A percentile compares a stretch with the other conserved stretches of the same genome.
phyloP scores from a whole-genome alignment of 1,140 invertebrate genomes.

The Tribolium madens region DNA sequence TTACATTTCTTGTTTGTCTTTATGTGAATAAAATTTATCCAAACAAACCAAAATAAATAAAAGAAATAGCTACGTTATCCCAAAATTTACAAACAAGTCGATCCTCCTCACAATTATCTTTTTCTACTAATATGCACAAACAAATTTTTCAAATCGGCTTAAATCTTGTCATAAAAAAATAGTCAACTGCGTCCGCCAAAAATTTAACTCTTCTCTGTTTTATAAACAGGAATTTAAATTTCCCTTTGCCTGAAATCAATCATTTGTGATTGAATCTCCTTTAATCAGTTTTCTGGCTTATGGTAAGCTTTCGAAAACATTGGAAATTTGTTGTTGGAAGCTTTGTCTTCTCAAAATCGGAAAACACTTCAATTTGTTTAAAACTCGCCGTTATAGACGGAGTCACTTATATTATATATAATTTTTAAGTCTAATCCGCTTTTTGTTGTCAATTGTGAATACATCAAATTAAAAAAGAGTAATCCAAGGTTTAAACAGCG shows the following conservation, averaged over 20 bases:
- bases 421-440: slow-evolving; percentile 20
- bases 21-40: not conserved
- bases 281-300: slow-evolving; percentile 28
- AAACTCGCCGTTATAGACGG: too few species aligned
- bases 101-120: not conserved
- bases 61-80: not conserved
- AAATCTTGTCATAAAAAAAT: slow-evolving; percentile 7
- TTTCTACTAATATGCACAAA: not conserved
- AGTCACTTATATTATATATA: slow-evolving; percentile 8
- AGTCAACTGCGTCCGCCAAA: not conserved
- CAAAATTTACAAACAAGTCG: not conserved
- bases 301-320: slow-evolving; percentile 17
- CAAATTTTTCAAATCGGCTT: slow-evolving; percentile 12
- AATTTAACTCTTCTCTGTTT: slow-evolving; percentile 2
- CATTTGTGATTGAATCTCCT: slow-evolving; percentile 28
- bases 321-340: slow-evolving; percentile 2
- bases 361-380: not conserved
- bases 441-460: slow-evolving; percentile 23
- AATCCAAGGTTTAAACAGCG: slow-evolving; percentile 27
- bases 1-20: not conserved
- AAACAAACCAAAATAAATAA: not conserved
- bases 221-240: slow-evolving; percentile 24
- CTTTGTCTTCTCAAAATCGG: not conserved
- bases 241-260: slow-evolving; percentile 15
- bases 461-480: slow-evolving; percentile 33